phyloP scores from a whole-genome alignment of 2,113 vertebrate genomes.

The Parotia lawesii region DNA sequence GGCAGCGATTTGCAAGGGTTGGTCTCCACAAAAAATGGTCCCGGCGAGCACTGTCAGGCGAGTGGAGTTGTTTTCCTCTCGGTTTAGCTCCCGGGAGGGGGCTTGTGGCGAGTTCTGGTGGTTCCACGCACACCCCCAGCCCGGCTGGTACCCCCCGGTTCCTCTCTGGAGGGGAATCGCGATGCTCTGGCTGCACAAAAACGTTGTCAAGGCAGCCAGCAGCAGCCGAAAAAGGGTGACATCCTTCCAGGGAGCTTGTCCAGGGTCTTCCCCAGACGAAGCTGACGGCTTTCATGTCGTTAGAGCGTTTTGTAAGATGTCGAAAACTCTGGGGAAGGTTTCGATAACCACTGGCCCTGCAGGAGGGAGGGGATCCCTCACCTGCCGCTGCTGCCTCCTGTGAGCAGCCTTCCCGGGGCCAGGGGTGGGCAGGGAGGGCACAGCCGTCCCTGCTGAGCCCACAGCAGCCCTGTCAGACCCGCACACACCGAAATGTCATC shows the following conservation, averaged over 20 bases:
- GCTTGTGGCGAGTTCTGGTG: rapidly evolving
- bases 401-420: neutral
- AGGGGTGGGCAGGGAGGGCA: neutral
- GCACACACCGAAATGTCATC: neutral
- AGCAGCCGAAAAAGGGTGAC: neutral
- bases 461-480: neutral
- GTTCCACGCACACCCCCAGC: rapidly evolving
- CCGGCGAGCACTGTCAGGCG: rapidly evolving
- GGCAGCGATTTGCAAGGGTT: neutral
- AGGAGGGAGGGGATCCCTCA: neutral
- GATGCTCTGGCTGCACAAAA: neutral
- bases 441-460: neutral
- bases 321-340: neutral
- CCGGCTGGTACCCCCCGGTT: rapidly evolving
- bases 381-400: neutral
- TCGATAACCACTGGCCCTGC: neutral
- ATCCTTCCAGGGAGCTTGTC: neutral
- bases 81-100: neutral
- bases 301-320: neutral
- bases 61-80: neutral
- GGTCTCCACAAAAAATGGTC: rapidly evolving
- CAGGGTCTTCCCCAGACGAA: neutral
- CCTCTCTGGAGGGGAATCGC: neutral
- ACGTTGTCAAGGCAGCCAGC: neutral
- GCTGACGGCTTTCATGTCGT: neutral